Evolutionary conservation across 2,797 vertebrate genomes (phyloP), one percentile per base, ranked within the genome.

Genomic region (Heterohyrax brucei): DNA sequence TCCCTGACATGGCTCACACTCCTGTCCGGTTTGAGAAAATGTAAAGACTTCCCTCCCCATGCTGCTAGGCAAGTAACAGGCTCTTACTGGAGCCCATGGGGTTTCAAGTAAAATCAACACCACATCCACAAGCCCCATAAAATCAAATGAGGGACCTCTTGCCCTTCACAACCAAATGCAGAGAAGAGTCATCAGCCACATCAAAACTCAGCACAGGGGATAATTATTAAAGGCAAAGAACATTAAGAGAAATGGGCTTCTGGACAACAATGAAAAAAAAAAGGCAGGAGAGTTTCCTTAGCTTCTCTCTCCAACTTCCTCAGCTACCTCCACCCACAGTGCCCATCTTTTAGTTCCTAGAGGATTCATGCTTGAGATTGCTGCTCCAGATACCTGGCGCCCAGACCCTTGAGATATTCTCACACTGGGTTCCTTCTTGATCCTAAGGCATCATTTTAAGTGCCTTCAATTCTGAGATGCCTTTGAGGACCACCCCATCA

Each of bases 41-140:
- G 48, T 83, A 33, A 97, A 73, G 81, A 93, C 81, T 76, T 85
- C 92, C 80, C 56, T 92, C 5, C 19, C 2, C 21, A 26, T 33
- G 62, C 21, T 83, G 16, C 10, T 21, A 53, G 24, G 3, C 68
- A 93, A 88, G 53, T 6, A 68, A 78, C 83, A 94, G 87, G 39
- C 73, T 93, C 33, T 64, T 21, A 87, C 64, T 91, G 46, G 24
- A 93, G 26, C 28, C 10, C 5, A 3, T 6, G 30, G 7, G 13
- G 19, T 39, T 94, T 90, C 87, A 64, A 5, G 33, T 56, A 83
- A 96, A 88, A 79, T 33, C 77, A 83, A 30, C 18, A 44, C 4
- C 24, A n/a, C 1, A 0, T 21, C 64, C 78, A n/a, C 13, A 61
- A 86, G 56, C 68, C 1, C 1, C 0, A 5, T 26, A 64, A 73